Conservation (phyloP, 2,888 invertebrate species). For the Lissocephala sabroskyi region DNA sequence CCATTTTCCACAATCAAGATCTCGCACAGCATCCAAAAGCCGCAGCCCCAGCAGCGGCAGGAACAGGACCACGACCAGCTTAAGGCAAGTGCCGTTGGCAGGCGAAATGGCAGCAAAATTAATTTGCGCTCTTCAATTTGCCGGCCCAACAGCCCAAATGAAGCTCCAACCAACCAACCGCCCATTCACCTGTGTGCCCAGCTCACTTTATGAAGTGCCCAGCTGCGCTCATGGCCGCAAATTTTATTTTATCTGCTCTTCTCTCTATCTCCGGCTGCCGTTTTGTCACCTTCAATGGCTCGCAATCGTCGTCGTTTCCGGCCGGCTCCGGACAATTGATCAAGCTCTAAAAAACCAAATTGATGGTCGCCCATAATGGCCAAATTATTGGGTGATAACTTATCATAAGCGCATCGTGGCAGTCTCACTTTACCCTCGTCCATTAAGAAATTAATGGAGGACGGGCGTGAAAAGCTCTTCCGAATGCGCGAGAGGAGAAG, state of each 20-base stretch:
- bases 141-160: neutral
- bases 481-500: too few relatives aligned
- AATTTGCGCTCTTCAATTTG: conserved; percentile 2
- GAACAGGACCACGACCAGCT: neutral
- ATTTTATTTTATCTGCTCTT: too few relatives aligned
- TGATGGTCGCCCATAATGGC: too few relatives aligned
- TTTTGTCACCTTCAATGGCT: neutral
- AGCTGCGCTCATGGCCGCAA: too few relatives aligned
- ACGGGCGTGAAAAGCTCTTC: too few relatives aligned
- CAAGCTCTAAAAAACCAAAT: neutral
- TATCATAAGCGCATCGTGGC: too few relatives aligned
- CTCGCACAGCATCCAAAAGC: conserved; percentile 2
- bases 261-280: neutral
- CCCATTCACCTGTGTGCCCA: too few relatives aligned
- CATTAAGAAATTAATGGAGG: too few relatives aligned
- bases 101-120: neutral
- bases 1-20: conserved; percentile 40
- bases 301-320: neutral
- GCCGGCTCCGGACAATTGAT: neutral
- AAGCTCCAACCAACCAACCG: too few relatives aligned
- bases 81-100: neutral
- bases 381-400: too few relatives aligned
- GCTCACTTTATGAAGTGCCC: too few relatives aligned
- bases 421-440: too few relatives aligned
- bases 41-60: neutral